Conservation (phyloP, 2,888 invertebrate species). For the Andrena praecox region DNA sequence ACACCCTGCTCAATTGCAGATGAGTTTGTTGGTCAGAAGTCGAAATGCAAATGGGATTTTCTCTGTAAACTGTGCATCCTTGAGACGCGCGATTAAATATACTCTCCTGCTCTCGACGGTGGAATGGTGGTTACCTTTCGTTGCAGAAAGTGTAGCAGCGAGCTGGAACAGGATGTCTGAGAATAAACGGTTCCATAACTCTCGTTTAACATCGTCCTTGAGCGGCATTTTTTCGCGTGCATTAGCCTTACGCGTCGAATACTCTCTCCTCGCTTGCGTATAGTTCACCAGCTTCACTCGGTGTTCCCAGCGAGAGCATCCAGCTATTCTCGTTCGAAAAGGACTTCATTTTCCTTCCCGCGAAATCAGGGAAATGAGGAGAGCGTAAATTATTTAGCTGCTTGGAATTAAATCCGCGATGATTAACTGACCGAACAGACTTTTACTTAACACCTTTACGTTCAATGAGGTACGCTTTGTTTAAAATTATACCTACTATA, state of each 20-base stretch:
- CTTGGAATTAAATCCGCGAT: too few species aligned
- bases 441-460: too few species aligned
- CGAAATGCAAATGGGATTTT: too few species aligned
- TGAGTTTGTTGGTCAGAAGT: too few species aligned
- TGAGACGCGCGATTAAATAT: slow-evolving; percentile 28
- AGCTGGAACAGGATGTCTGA: slow-evolving; percentile 10
- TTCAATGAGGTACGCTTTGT: too few species aligned
- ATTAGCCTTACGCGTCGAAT: slow-evolving; percentile 4
- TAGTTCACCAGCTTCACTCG: slow-evolving; percentile 5
- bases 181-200: slow-evolving; percentile 47
- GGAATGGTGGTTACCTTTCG: slow-evolving; percentile 24
- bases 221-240: slow-evolving; percentile 18
- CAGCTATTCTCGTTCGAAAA: neutral
- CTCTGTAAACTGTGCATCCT: neutral
- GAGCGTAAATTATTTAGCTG: neutral
- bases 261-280: neutral
- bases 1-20: too few species aligned
- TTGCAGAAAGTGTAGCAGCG: slow-evolving; percentile 12
- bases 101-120: neutral
- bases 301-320: slow-evolving; percentile 6
- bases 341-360: neutral
- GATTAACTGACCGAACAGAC: too few species aligned
- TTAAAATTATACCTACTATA: too few species aligned
- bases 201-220: slow-evolving; percentile 31
- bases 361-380: neutral